Evolutionary conservation across 2,888 invertebrate genomes (phyloP), one percentile per base, ranked within the genome.

Genomic region (Melanostoma scalare): DNA sequence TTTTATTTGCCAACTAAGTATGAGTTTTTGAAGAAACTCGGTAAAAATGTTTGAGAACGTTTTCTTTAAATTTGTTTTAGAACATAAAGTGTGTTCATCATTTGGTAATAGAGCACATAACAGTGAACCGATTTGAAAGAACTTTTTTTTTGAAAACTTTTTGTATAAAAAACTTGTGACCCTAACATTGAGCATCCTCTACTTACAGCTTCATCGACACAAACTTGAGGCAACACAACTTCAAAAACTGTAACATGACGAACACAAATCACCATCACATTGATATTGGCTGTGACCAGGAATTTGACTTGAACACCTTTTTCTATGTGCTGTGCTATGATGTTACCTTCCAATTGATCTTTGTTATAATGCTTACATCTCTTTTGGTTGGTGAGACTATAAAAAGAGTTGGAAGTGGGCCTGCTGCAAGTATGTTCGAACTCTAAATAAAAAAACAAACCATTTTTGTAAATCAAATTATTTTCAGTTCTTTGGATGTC

Each of bases 171-270:
- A 20, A 20, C 20, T 20, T 20, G 20, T 20, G 20, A 20, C 20
- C 1, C 20, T 20, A 20, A 20, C 20, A 20, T 20, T 20, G 20
- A 20, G 20, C 20, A 20, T 20, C 20, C 20, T 58, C 30, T 53
- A 6, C 3, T 76, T 67, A 0, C 46, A 85, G 93, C 87, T 93
- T 94, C 87, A 91, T 93, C 86, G 93, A 94, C 87, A 94, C 94
- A 3, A 94, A 94, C 87, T 87, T 93, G 63, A 92, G 91, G 6
- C 89, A 91, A 46, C 90, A 92, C 87, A 92, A 93, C 86, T 94
- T 94, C 88, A 89, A 92, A 50, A 91, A 92, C 85, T 93, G 93
- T 87, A 90, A 87, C 63, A 89, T 92, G 86, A 89, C 90, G 65
- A 93, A 94, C 88, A 94, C 93, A 85, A 93, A 93, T 10, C 91